Evolutionary conservation across 2,797 vertebrate genomes (phyloP).

Genomic region (Epinephelus malabaricus): DNA sequence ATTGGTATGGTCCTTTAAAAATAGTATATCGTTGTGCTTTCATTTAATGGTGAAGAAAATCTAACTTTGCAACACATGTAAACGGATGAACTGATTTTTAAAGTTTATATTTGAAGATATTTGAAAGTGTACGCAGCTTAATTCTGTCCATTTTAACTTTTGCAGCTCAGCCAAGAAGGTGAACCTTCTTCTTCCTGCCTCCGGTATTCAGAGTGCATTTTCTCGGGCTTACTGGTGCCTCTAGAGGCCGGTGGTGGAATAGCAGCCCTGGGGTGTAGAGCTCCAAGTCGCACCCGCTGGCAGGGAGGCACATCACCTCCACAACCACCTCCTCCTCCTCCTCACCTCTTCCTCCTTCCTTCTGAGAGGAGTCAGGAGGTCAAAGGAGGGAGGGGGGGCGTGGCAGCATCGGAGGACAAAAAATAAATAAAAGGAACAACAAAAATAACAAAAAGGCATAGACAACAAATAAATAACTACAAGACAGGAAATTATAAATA

Average conservation of each 20-base stretch:
- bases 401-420: constrained; percentile 58
- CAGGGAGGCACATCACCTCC: constrained; percentile 82
- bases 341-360: constrained; percentile 59
- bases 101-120: not conserved
- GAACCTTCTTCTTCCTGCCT: constrained; percentile 54
- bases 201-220: constrained; percentile 34
- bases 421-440: constrained; percentile 34
- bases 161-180: constrained; percentile 58
- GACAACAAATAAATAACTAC: constrained; percentile 62
- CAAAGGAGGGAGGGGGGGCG: constrained; percentile 23
- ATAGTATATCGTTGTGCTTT: not conserved
- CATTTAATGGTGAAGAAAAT: not conserved
- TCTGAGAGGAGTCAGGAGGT: constrained; percentile 65
- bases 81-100: not conserved
- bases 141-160: constrained; percentile 14
- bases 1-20: constrained; percentile 27
- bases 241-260: constrained; percentile 82
- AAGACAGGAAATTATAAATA: constrained; percentile 51
- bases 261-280: constrained; percentile 84
- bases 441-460: constrained; percentile 65
- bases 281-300: constrained; percentile 78
- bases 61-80: not conserved
- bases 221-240: constrained; percentile 86
- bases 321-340: constrained; percentile 68
- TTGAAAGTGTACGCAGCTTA: not conserved